Conservation (phyloP, 2,797 vertebrate species). For the Scomberomorus guttatus region DNA sequence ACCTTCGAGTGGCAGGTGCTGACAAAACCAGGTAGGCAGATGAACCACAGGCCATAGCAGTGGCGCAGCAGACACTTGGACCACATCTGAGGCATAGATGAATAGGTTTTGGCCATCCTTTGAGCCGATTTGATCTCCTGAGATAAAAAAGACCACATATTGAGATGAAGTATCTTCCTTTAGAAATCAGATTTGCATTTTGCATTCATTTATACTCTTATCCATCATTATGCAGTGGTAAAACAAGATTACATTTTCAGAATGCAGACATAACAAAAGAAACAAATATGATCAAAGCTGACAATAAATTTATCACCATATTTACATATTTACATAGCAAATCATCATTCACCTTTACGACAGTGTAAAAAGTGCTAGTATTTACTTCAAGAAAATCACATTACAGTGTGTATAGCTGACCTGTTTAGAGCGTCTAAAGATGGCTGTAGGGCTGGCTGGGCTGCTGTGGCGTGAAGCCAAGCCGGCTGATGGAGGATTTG, state of each 20-base stretch:
- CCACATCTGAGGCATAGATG: constrained; percentile 98
- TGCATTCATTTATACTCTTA: constrained; percentile 12
- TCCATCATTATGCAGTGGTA: neutral
- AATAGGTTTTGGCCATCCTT: constrained; percentile 95
- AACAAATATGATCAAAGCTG: neutral
- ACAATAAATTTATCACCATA: neutral
- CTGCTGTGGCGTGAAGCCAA: constrained; percentile 90
- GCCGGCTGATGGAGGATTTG: constrained; percentile 84
- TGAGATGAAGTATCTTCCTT: constrained; percentile 9
- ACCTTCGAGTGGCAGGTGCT: constrained; percentile 96
- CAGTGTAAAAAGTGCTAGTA: neutral
- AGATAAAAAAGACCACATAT: constrained; percentile 66
- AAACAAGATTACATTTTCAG: constrained; percentile 1
- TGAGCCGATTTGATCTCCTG: constrained; percentile 98
- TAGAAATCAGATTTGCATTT: constrained; percentile 24
- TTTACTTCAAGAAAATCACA: neutral
- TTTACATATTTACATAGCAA: no score
- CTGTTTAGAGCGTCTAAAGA: constrained; percentile 99
- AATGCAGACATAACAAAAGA: neutral
- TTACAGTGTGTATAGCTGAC: constrained; percentile 74
- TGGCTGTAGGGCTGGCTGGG: constrained; percentile 94
- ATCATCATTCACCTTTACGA: neutral
- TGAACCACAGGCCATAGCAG: constrained; percentile 98
- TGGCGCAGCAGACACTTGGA: constrained; percentile 96
- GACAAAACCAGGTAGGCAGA: constrained; percentile 96